Base-by-base conservation (phyloP, 1,140 invertebrate species). In the Leptopilina clavipes region DNA sequence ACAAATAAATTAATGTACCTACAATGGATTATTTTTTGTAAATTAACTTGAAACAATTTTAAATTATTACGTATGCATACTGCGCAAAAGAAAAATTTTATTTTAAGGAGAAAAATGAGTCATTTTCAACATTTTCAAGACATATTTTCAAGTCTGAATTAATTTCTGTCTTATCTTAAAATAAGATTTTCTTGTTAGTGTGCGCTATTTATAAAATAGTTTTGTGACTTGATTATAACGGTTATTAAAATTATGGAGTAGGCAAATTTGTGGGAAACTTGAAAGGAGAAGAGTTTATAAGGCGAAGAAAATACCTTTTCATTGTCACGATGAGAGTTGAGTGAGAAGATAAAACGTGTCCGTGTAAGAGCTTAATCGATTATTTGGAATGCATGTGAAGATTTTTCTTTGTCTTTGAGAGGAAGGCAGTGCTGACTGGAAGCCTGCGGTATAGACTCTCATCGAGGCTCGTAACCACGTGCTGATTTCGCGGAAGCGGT, bases 401-500 rank as follows among this genome's bases (percentile, higher is more conserved):
- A 52, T 52, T 65, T 31, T 65, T 31, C 25, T 65, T 65, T 37
- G 59, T n/a, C 19, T 14, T 22, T 65, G 11, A 37, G 22, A 65
- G 19, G 3, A 10, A 0, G 19, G 6, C 17, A 65, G 59, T 31
- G 59, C 22, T 25, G 59, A 65, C 11, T 37, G 59, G 12, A 65
- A 65, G 25, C 59, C 22, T 65, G 59, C n/a, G 59, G 22, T n/a
- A 54, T 40, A 52, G 59, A n/a, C 12, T 31, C 25, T 65, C 22
- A 17, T 22, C 9, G 12, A 65, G 22, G 19, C 59, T 37, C 22
- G 59, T 25, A 65, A 65, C 25, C 22, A 65, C 22, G 59, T 65
- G 25, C 59, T 65, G 25, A 65, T n/a, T 52, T 65, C 59, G 25
- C 59, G 59, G 59, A 65, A 65, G 59, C 59, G 59, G 25, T 37